Evolutionary conservation across 2,113 vertebrate genomes (phyloP).

Genomic region (Miniopterus natalensis): DNA sequence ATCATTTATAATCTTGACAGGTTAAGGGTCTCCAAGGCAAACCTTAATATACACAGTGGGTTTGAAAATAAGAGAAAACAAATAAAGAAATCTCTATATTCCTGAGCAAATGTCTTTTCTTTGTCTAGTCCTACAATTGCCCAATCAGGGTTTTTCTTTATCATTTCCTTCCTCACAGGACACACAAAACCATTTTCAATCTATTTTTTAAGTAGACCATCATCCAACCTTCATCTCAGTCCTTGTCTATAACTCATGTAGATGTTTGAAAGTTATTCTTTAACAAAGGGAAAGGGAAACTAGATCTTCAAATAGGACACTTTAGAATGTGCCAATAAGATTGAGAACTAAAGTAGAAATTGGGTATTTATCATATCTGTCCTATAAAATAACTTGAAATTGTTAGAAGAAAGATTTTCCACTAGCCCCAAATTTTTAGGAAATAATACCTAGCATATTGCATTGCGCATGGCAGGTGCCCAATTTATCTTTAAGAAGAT

Average conservation of each 20-base stretch:
- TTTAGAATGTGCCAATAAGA: conserved; percentile 8
- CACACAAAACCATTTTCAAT: conserved; percentile 43
- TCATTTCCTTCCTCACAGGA: conserved; percentile 55
- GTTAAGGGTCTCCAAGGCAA: conserved; percentile 73
- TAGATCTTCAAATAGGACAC: not conserved
- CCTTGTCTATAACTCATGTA: not conserved
- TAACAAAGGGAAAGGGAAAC: conserved; percentile 11
- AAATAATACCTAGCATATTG: not conserved
- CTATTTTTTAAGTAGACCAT: conserved; percentile 22
- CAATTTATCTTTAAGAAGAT: not conserved
- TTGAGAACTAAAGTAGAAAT: conserved; percentile 24
- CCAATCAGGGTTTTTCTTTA: conserved; percentile 60
- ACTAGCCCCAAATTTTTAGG: not conserved
- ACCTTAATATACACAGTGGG: not conserved
- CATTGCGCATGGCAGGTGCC: not conserved
- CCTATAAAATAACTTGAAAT: conserved; percentile 17
- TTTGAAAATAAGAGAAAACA: conserved; percentile 72
- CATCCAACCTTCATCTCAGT: not conserved
- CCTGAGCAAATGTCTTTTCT: conserved; percentile 68
- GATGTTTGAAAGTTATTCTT: conserved; percentile 37
- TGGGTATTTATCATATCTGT: not conserved
- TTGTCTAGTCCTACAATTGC: conserved; percentile 47
- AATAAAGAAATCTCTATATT: conserved; percentile 69
- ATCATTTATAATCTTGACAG: conserved; percentile 73
- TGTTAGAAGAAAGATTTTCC: not conserved